These are phyloP conservation scores for Maniola hyperantus DNA, from an alignment of 2,888 invertebrate species.

Conservation along the genomic window DNA sequence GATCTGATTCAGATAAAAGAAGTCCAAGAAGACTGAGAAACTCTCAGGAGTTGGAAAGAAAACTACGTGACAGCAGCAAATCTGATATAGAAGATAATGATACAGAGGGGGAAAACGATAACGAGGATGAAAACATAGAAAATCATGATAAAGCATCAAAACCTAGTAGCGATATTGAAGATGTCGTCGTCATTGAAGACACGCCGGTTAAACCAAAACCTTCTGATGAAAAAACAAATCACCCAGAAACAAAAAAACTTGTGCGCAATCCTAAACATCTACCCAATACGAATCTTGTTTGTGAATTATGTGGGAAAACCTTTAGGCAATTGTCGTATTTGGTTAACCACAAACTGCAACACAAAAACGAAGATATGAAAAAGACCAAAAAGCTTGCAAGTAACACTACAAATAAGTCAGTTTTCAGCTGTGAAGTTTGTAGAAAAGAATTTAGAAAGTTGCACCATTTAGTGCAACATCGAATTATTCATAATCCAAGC, in stretches of 20 bases:
- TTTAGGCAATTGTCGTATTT: conserved; percentile 77
- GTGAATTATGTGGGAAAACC: conserved; percentile 75
- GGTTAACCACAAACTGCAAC: conserved; percentile 69
- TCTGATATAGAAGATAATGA: conserved; percentile 58
- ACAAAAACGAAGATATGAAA: conserved; percentile 56
- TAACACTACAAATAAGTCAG: conserved; percentile 47
- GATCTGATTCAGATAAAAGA: conserved; percentile 69
- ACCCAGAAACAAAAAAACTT: conserved; percentile 49
- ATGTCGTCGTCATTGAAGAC: conserved; percentile 64
- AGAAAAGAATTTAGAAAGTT: conserved; percentile 75
- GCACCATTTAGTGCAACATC: conserved; percentile 76
- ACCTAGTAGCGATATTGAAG: conserved; percentile 43
- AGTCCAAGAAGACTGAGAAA: conserved; percentile 56
- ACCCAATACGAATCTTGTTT: conserved; percentile 55
- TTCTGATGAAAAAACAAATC: conserved; percentile 48
- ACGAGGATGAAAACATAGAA: conserved; percentile 45
- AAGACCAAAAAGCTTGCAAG: conserved; percentile 51
- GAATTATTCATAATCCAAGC: conserved; percentile 65
- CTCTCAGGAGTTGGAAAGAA: conserved; percentile 62
- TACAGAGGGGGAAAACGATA: not conserved
- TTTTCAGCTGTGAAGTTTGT: conserved; percentile 73
- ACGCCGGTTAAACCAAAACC: conserved; percentile 54
- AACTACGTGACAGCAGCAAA: conserved; percentile 55
- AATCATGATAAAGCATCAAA: not conserved
- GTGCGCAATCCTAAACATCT: conserved; percentile 39